A percentile compares a stretch with the other conserved stretches of the same genome.
Conservation (phyloP, 2,888 invertebrate species). For the Lepidocyrtinus sp. region DNA sequence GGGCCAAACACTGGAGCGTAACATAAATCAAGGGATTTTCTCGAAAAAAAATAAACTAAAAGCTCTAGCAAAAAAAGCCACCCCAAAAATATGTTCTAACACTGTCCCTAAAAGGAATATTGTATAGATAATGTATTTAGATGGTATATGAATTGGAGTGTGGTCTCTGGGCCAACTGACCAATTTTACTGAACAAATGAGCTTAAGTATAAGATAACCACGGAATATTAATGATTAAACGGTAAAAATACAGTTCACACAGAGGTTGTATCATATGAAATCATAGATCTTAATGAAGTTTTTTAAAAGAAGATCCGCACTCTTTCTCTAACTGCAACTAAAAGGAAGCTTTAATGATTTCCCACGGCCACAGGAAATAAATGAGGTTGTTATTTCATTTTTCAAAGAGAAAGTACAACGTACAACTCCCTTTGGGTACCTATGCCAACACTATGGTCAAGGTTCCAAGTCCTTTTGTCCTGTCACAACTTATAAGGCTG, state of each 20-base stretch:
- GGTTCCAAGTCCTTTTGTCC: background rate
- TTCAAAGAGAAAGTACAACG: too few species aligned
- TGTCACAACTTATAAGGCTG: too few species aligned
- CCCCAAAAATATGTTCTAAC: conserved; percentile 24
- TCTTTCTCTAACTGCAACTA: background rate
- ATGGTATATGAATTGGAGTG: conserved; percentile 34
- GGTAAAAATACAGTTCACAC: background rate
- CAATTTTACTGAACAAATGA: conserved; percentile 41
- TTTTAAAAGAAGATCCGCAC: conserved; percentile 23
- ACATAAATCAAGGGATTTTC: conserved; percentile 53
- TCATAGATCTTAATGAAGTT: conserved; percentile 49
- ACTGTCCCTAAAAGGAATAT: too few species aligned
- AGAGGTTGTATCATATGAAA: conserved; percentile 11
- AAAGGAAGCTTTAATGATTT: background rate
- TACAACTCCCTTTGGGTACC: too few species aligned
- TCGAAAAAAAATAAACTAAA: too few species aligned
- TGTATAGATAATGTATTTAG: too few species aligned
- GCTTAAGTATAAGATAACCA: conserved; percentile 28
- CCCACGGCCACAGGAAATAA: conserved; percentile 17
- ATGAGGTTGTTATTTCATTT: background rate
- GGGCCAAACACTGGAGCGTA: conserved; percentile 28
- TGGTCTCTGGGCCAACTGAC: conserved; percentile 55
- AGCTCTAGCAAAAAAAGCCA: too few species aligned
- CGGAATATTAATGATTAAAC: background rate
- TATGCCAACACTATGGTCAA: background rate